Conservation (phyloP, 1,140 invertebrate genomes). For the Ephestia elutella region DNA sequence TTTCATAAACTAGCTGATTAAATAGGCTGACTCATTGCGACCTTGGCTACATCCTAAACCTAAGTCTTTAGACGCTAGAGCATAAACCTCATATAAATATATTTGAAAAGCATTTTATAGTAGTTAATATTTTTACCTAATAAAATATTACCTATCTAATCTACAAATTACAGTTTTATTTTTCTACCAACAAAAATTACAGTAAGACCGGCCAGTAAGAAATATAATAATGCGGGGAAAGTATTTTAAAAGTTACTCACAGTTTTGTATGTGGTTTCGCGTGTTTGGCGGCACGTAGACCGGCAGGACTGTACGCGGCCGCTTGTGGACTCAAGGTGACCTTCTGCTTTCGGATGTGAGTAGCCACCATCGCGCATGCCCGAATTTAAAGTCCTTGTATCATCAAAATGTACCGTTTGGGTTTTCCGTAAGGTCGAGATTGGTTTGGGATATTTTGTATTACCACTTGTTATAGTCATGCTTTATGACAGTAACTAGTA, state of each 20-base stretch:
- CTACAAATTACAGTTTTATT: too few relatives aligned
- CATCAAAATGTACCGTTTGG: background rate
- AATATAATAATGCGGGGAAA: background rate
- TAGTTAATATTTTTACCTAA: too few relatives aligned
- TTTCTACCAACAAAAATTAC: too few relatives aligned
- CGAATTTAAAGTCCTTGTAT: constrained; percentile 29
- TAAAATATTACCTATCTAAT: too few relatives aligned
- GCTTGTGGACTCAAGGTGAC: constrained; percentile 46
- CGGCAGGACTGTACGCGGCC: constrained; percentile 15
- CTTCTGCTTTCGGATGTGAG: constrained; percentile 50
- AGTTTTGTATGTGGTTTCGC: constrained; percentile 12
- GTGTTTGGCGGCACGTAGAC: constrained; percentile 43
- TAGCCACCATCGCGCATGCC: constrained; percentile 48
- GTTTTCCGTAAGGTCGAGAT: background rate
- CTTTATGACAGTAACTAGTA: background rate
- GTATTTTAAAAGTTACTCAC: constrained; percentile 6
- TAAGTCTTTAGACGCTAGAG: too few relatives aligned
- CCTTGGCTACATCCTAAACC: too few relatives aligned
- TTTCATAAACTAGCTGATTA: too few relatives aligned
- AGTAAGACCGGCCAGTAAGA: too few relatives aligned
- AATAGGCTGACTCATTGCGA: too few relatives aligned
- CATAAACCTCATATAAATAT: too few relatives aligned
- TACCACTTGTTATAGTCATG: background rate
- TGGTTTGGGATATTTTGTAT: background rate
- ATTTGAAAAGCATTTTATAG: too few relatives aligned